These are phyloP conservation scores for Automeris io DNA, from an alignment of 2,888 invertebrate species.

Conservation along the genomic window DNA sequence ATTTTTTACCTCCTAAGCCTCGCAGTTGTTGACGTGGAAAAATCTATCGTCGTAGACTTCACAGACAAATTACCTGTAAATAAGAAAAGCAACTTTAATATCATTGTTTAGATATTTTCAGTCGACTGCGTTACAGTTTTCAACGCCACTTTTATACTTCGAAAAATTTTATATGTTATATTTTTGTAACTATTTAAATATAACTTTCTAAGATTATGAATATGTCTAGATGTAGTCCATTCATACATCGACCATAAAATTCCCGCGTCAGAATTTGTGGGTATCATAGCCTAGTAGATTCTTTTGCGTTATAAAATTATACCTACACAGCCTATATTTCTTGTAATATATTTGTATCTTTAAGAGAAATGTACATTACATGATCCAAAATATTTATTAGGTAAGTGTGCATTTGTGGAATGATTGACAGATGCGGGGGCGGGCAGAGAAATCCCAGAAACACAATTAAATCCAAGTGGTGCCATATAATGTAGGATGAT, in stretches of 20 bases:
- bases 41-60: slow-evolving; percentile 12
- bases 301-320: no score
- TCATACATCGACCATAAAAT: no score
- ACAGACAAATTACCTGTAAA: slow-evolving; percentile 38
- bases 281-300: no score
- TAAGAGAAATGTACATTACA: neutral
- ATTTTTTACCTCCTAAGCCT: slow-evolving; percentile 29
- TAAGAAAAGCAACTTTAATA: slow-evolving; percentile 23
- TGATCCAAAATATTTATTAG: slow-evolving; percentile 6
- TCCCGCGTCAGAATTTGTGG: no score
- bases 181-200: neutral
- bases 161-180: neutral
- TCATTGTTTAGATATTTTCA: slow-evolving; percentile 7
- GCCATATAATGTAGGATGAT: neutral
- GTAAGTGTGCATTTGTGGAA: neutral
- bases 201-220: no score
- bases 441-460: slow-evolving; percentile 1
- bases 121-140: neutral
- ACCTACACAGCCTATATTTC: no score
- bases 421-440: slow-evolving; percentile 7
- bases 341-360: no score
- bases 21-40: slow-evolving; percentile 22
- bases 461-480: slow-evolving; percentile 2
- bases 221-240: no score
- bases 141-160: neutral